Evolutionary conservation across 2,113 vertebrate genomes (phyloP).

Genomic region (Uria lomvia): DNA sequence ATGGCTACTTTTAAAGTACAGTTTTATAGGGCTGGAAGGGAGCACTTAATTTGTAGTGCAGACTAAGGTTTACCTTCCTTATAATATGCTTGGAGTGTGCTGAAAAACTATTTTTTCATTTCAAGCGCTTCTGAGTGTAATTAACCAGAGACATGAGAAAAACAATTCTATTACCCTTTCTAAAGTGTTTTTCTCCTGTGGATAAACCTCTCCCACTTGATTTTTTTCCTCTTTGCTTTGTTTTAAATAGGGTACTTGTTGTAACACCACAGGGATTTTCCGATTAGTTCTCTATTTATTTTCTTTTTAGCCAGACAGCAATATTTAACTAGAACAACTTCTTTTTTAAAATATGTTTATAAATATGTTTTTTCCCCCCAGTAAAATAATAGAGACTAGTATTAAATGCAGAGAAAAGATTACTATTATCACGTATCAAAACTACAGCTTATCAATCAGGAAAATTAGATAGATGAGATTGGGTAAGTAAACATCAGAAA

Average conservation of each 20-base stretch:
- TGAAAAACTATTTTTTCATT: slow-evolving; percentile 68
- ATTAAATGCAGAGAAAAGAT: neutral
- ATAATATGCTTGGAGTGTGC: slow-evolving; percentile 48
- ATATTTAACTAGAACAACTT: slow-evolving; percentile 15
- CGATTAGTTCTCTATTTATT: slow-evolving; percentile 21
- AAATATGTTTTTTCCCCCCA: neutral
- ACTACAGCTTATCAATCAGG: neutral
- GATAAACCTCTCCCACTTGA: slow-evolving; percentile 58
- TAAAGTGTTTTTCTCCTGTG: slow-evolving; percentile 66
- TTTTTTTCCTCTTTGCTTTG: slow-evolving; percentile 47
- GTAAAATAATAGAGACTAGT: neutral
- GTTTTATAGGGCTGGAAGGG: slow-evolving; percentile 40
- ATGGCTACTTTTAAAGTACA: neutral
- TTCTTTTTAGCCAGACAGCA: slow-evolving; percentile 24
- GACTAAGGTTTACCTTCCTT: slow-evolving; percentile 31
- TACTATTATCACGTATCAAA: neutral
- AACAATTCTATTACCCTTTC: slow-evolving; percentile 67
- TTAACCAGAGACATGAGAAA: slow-evolving; percentile 70
- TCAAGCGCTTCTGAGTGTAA: slow-evolving; percentile 72
- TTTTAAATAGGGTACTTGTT: slow-evolving; percentile 52
- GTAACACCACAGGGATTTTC: slow-evolving; percentile 14
- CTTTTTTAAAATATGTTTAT: neutral
- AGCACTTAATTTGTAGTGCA: slow-evolving; percentile 36
- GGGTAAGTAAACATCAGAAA: neutral
- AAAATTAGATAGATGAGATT: neutral